phyloP scores from a whole-genome alignment of 1,140 invertebrate genomes.

The Pogonognathellus flavescens region DNA sequence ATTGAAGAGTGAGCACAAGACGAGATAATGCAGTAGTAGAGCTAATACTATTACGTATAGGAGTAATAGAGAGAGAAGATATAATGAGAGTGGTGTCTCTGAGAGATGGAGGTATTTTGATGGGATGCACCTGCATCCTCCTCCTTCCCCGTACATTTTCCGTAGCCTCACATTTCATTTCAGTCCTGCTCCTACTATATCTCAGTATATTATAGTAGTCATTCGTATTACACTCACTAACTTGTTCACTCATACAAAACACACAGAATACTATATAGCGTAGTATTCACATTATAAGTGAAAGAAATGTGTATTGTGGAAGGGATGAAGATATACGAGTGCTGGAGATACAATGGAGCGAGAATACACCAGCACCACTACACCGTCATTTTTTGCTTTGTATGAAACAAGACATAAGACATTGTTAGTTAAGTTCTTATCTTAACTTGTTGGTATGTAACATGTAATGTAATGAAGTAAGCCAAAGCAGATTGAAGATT shows the following conservation, averaged over 20 bases:
- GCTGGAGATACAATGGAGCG: neutral
- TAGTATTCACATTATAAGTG: too few species aligned
- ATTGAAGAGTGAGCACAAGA: too few species aligned
- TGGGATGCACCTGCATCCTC: conserved; percentile 46
- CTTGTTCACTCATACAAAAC: too few species aligned
- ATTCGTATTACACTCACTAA: too few species aligned
- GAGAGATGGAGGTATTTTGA: conserved; percentile 19
- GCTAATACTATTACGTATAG: too few species aligned
- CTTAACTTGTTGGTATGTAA: neutral
- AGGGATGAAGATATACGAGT: neutral
- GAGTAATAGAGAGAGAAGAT: too few species aligned
- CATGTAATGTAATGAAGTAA: neutral
- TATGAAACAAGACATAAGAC: neutral
- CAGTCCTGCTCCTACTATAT: neutral
- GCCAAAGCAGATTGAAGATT: too few species aligned
- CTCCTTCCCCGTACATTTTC: conserved; percentile 15
- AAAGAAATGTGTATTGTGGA: too few species aligned
- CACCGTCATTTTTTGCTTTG: neutral
- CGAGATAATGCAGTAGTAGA: too few species aligned
- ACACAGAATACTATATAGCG: too few species aligned
- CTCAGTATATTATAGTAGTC: conserved; percentile 1
- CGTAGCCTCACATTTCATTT: neutral
- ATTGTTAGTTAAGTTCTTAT: conserved; percentile 15
- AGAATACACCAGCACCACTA: neutral
- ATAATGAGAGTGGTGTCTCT: too few species aligned